Conservation (phyloP, 2,888 invertebrate species). For the Autographa pulchrina region DNA sequence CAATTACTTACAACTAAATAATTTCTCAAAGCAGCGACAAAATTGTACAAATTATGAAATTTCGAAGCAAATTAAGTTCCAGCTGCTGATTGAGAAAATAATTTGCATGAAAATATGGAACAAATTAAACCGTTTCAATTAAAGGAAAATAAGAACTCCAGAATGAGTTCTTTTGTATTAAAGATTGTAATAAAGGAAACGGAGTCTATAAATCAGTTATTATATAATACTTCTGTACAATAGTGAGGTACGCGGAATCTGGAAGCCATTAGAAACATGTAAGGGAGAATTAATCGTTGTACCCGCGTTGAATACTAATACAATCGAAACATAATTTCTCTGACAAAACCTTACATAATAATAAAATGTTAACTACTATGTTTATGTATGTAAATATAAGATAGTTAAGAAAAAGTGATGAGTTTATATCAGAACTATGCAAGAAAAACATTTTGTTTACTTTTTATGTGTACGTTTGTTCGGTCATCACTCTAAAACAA, state of each 20-base stretch:
- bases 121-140: not conserved
- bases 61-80: conserved; percentile 26
- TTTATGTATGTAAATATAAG: no score
- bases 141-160: conserved; percentile 10
- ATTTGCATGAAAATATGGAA: conserved; percentile 34
- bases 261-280: conserved; percentile 25
- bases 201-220: conserved; percentile 19
- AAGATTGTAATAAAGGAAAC: conserved; percentile 9
- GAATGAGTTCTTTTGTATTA: not conserved
- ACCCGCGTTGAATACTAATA: conserved; percentile 2
- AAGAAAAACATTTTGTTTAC: no score
- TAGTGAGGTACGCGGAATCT: conserved; percentile 13
- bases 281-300: conserved; percentile 24
- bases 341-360: not conserved
- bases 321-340: conserved; percentile 21
- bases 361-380: not conserved
- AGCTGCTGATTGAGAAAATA: conserved; percentile 28
- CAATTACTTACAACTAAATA: conserved; percentile 32
- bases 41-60: conserved; percentile 22
- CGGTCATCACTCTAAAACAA: no score
- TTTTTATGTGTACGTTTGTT: no score
- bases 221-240: conserved; percentile 6
- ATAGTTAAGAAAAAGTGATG: no score
- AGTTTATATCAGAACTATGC: no score
- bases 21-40: conserved; percentile 13